Conservation (phyloP, 2,797 vertebrate genomes). For the Podarcis lilfordi region DNA sequence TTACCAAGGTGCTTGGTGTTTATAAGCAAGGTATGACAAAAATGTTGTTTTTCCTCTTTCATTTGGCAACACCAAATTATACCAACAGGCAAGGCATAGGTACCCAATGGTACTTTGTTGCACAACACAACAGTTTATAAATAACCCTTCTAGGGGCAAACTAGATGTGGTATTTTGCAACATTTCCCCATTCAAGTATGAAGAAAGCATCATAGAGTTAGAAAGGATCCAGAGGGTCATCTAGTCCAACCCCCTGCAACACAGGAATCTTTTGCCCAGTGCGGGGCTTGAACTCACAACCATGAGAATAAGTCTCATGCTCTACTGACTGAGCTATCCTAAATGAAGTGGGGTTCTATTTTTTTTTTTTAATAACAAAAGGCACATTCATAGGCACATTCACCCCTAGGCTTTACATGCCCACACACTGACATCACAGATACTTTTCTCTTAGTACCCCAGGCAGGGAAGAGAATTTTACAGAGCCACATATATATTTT, state of each 20-base stretch:
- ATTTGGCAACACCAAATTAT: not conserved
- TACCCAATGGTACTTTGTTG: not conserved
- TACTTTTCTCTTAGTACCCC: not conserved
- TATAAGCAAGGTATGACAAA: not conserved
- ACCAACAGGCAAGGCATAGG: not conserved
- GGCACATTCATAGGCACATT: not conserved
- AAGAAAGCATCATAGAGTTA: not conserved
- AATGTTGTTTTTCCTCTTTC: not conserved
- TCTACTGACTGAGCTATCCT: too few relatives aligned
- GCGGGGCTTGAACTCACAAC: too few relatives aligned
- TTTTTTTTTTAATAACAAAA: not conserved
- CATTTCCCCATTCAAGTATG: not conserved
- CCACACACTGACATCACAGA: too few relatives aligned
- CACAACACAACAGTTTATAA: not conserved
- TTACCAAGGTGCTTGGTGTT: not conserved
- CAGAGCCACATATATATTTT: not conserved
- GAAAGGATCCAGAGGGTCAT: too few relatives aligned
- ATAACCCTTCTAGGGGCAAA: not conserved
- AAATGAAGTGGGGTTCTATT: not conserved
- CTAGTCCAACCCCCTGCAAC: too few relatives aligned
- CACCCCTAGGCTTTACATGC: not conserved
- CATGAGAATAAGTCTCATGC: too few relatives aligned
- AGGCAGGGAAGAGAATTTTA: not conserved
- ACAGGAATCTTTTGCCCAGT: too few relatives aligned
- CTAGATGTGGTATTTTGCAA: not conserved